phyloP scores from a whole-genome alignment of 1,140 invertebrate genomes.

The Eciton burchellii region DNA sequence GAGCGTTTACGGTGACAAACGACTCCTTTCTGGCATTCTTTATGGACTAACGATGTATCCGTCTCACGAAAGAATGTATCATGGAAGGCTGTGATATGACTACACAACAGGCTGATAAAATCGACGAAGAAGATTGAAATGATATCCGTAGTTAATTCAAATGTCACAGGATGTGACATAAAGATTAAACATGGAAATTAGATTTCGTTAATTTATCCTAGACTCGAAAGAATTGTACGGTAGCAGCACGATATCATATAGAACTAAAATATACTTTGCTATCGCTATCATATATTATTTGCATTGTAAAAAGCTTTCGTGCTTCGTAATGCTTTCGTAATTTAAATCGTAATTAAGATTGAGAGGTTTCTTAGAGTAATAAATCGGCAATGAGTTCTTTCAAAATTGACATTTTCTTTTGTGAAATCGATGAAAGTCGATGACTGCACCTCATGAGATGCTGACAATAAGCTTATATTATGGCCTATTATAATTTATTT shows the following conservation, averaged over 20 bases:
- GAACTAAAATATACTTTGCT: constrained; percentile 1
- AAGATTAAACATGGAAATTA: not conserved
- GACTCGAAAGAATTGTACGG: not conserved
- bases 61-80: constrained; percentile 2
- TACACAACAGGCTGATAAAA: constrained; percentile 17
- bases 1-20: not conserved
- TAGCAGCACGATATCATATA: no score
- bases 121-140: not conserved
- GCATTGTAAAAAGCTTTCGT: not conserved
- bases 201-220: not conserved
- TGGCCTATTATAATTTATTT: no score
- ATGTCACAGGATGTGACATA: no score
- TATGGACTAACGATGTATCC: not conserved
- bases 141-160: constrained; percentile 31
- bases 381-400: no score
- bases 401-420: not conserved
- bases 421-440: not conserved
- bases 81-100: constrained; percentile 5
- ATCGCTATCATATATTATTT: constrained; percentile 5
- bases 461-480: no score
- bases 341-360: not conserved
- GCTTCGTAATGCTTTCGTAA: not conserved
- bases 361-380: not conserved
- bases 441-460: not conserved
- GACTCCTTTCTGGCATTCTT: constrained; percentile 3